Evolutionary conservation across 2,888 invertebrate genomes (phyloP), one percentile per base, ranked within the genome.

Genomic region (Parnassius orleans): DNA sequence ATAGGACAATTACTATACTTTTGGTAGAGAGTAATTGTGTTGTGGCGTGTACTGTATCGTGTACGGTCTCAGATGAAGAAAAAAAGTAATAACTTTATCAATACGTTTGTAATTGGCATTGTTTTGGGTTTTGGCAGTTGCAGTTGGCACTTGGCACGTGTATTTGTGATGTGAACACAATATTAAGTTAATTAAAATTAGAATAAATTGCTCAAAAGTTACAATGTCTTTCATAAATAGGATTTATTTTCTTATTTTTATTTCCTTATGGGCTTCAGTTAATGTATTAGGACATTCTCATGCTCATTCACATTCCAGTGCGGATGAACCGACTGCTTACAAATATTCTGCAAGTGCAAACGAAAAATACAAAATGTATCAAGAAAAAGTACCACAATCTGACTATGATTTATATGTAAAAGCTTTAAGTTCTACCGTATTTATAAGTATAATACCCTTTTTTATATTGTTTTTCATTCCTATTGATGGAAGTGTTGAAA

Each of bases 401-500:
- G 79, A 90, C 70, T 86, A 81, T 70, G 87, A 92, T 72, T 80
- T 94, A 73, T 98, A 98, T 95, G 72, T 95, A 41, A 94, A 96
- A 84, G 98, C 98, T 0, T 93, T 98, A 76, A 94, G 95, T 41
- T 97, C 99, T 1, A 99, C 99, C 0, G 82, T 98, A 10, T 92
- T 99, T 62, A 99, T 99, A 78, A 99, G 99, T 81, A 95, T 97
- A 60, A 98, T 98, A 7, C 99, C 99, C n/a, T n/a, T 98, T 80
- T 92, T 99, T 53, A 95, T 99, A 68, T 92, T 99, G 9, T 96
- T 98, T n/a, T 94, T 98, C 66, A 98, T 99, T 73, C 99, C 99
- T 0, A 92, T 99, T 61, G 97, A 98, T 76, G 96, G 96, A 68
- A 95, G 95, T 42, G 94, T 95, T 61, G 95, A 96, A 75, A n/a